Percentiles rank a stretch among this genome's conserved stretches.
Conservation (phyloP, 2,888 invertebrate species). For the Corythucha ciliata region DNA sequence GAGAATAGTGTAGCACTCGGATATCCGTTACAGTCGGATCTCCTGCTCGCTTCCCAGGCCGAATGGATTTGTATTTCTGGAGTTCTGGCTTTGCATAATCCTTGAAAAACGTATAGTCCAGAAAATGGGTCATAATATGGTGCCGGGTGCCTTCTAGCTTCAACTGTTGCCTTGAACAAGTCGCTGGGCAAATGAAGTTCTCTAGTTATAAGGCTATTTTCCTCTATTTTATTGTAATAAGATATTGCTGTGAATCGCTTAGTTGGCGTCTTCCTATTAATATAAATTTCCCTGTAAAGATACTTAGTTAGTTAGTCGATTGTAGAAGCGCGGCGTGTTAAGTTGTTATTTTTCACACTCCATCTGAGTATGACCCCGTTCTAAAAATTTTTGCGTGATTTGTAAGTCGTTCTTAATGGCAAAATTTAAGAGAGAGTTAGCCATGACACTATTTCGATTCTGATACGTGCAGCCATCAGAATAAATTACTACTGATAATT, state of each 20-base stretch:
- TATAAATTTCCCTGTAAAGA: no score
- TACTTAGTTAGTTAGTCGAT: no score
- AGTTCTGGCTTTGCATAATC: constrained; percentile 17
- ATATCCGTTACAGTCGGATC: constrained; percentile 24
- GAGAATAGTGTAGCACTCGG: constrained; percentile 16
- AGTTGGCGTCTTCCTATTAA: no score
- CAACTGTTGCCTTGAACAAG: no score
- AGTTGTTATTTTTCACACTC: constrained; percentile 19
- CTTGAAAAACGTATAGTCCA: constrained; percentile 26
- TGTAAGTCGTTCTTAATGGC: not conserved
- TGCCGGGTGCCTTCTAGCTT: no score
- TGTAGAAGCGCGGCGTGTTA: no score
- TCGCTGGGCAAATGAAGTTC: no score
- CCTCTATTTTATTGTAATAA: no score
- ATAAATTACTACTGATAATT: constrained; percentile 2
- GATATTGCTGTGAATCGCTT: no score
- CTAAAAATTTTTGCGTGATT: constrained; percentile 5
- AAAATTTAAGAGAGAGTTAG: constrained; percentile 1
- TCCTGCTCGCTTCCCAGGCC: constrained; percentile 22
- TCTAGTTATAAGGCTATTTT: no score
- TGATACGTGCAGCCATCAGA: constrained; percentile 9
- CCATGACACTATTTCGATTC: not conserved
- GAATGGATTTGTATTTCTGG: constrained; percentile 19
- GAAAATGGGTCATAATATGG: constrained; percentile 16
- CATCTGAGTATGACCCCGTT: constrained; percentile 4